These are phyloP conservation scores for Scolopax bukidnonensis DNA, from an alignment of 2,797 vertebrate genomes.

Conservation along the genomic window DNA sequence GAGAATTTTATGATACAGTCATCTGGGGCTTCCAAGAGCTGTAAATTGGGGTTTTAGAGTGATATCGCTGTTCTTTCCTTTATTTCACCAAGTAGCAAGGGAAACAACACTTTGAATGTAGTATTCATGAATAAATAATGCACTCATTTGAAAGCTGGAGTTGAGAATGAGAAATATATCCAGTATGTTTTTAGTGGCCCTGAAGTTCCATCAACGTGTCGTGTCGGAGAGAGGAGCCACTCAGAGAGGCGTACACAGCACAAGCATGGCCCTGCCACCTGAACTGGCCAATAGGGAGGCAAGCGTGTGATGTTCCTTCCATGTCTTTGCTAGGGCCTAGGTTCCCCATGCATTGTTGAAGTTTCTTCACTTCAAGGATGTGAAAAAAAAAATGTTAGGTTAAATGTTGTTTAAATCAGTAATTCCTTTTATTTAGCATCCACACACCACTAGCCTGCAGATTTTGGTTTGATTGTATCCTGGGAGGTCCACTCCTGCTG, in stretches of 20 bases:
- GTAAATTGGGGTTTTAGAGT: slow-evolving; percentile 47
- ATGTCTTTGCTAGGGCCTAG: background rate
- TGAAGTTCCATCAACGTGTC: background rate
- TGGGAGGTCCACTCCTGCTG: background rate
- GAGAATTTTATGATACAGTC: slow-evolving; percentile 8
- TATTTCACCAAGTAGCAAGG: slow-evolving; percentile 58
- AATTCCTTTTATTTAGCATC: background rate
- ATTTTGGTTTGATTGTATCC: background rate
- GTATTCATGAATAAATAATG: slow-evolving; percentile 70
- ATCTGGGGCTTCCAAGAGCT: slow-evolving; percentile 10
- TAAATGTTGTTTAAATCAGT: background rate
- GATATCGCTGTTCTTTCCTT: slow-evolving; percentile 59
- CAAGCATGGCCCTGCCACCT: background rate
- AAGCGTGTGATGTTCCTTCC: background rate
- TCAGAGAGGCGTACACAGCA: background rate
- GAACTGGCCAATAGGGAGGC: background rate
- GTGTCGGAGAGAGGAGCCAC: background rate
- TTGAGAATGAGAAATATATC: slow-evolving; percentile 37
- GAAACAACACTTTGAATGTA: slow-evolving; percentile 29
- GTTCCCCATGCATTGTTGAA: background rate
- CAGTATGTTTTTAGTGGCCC: slow-evolving; percentile 13
- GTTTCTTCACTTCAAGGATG: background rate
- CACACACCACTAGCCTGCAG: background rate
- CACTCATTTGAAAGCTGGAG: slow-evolving; percentile 41
- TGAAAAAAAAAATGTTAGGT: background rate